A percentile compares a stretch with the other conserved stretches of the same genome.
These are phyloP conservation scores for Drosophila pegasa DNA, from an alignment of 2,888 invertebrate species.

Conservation along the genomic window DNA sequence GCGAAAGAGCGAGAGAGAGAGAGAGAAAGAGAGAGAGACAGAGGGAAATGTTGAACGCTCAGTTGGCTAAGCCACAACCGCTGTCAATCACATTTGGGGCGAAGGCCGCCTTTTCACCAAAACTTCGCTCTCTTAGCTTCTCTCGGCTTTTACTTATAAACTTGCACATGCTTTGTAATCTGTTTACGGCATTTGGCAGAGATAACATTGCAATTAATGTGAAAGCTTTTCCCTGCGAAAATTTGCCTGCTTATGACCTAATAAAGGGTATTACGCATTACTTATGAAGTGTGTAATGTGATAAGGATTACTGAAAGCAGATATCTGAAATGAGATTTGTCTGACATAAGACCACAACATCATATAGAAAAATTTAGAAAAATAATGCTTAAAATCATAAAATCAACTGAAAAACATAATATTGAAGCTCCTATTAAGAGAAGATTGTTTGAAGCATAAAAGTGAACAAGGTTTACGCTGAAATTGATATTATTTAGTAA, in stretches of 20 bases:
- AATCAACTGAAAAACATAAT: no score
- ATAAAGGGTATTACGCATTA: conserved; percentile 11
- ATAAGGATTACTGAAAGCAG: background rate
- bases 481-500: no score
- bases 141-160: conserved; percentile 14
- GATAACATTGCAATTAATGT: conserved; percentile 77
- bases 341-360: background rate
- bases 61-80: conserved; percentile 59
- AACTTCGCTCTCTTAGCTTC: background rate
- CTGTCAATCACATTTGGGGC: conserved; percentile 65
- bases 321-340: background rate
- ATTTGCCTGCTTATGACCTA: conserved; percentile 15
- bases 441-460: no score
- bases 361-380: background rate
- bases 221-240: conserved; percentile 73
- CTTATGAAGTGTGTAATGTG: conserved; percentile 7
- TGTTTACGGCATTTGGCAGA: conserved; percentile 55
- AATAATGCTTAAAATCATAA: background rate
- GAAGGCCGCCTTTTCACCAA: conserved; percentile 33
- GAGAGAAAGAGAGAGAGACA: background rate
- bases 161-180: conserved; percentile 53
- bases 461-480: no score
- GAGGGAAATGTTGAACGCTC: conserved; percentile 29
- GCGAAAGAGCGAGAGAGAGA: background rate
- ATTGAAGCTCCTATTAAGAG: no score